phyloP scores from a whole-genome alignment of 2,888 invertebrate genomes.

The Pedicia rivosa region DNA sequence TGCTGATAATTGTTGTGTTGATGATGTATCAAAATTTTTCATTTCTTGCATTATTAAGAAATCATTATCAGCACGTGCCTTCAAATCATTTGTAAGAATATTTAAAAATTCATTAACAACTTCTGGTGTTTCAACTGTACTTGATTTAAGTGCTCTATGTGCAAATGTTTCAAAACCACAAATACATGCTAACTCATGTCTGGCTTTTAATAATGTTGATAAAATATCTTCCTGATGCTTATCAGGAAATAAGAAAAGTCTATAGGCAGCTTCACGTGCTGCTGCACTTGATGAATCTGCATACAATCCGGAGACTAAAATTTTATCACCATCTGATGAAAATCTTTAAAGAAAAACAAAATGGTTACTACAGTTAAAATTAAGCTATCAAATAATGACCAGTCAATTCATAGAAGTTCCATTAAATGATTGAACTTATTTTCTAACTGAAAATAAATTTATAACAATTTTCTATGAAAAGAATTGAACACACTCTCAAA shows the following conservation, averaged over 20 bases:
- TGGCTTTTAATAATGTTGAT: constrained; percentile 48
- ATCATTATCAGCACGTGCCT: constrained; percentile 53
- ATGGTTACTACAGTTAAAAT: constrained; percentile 4
- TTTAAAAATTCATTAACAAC: constrained; percentile 69
- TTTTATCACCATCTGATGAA: constrained; percentile 49
- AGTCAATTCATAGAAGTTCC: neutral
- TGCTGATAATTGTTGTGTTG: constrained; percentile 32
- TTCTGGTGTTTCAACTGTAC: constrained; percentile 67
- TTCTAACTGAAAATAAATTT: no score
- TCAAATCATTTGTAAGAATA: constrained; percentile 51
- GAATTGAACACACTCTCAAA: neutral
- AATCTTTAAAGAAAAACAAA: constrained; percentile 26
- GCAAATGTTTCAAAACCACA: constrained; percentile 86
- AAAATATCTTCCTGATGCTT: constrained; percentile 58
- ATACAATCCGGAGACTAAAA: constrained; percentile 65
- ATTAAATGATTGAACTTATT: neutral
- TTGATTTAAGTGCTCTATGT: constrained; percentile 75
- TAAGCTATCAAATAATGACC: neutral
- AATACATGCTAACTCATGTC: constrained; percentile 65
- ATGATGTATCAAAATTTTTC: constrained; percentile 35
- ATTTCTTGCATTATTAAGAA: constrained; percentile 59
- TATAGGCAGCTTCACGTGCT: constrained; percentile 78
- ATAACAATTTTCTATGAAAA: neutral
- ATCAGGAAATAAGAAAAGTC: constrained; percentile 69
- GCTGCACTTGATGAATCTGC: constrained; percentile 65